Evolutionary conservation across 2,888 invertebrate species (phyloP), one percentile per base, ranked within the genome.

Genomic region (Cheilosia scutellata): DNA sequence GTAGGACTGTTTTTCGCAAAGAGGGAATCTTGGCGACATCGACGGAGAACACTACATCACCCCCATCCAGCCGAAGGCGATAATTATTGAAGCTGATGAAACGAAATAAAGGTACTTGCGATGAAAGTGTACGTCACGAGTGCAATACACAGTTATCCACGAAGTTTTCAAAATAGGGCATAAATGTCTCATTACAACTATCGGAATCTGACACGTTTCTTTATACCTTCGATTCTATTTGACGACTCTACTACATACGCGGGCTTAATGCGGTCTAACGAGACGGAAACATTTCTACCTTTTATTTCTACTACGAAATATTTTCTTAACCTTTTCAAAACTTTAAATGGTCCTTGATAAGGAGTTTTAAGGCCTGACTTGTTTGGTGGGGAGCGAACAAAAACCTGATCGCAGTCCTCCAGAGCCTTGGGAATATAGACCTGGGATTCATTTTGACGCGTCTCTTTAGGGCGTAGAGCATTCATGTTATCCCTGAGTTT

Each of bases 291-390:
- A 25, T 75, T 62, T 75, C 33, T 75, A 6, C 37, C 65, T 53
- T 75, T 75, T 2, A 57, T 55, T 16, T 62, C 16, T 0, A 57
- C 31, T 2, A 75, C 25, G 13, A 29, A 75, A 44, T 16, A 37
- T 65, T 57, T 75, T 29, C 75, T 51, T 5, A 47, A 9, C 9
- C 20, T 31, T 40, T 47, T 55, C 9, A 57, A 42, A 31, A 75
- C 53, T 40, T 57, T 47, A 37, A 47, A 75, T 33, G 57, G 65
- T 4, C 66, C 58, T 49, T 76, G 47, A 13, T 75, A 66, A 25
- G 58, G 27, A 13, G 27, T 16, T 60, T 42, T 47, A 4, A 76
- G 40, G 9, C 58, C 37, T 37, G 75, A 49, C 13, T 58, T 75
- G 44, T 20, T 58, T 25, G 57, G 47, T 29, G 75, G 57, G 16